Evolutionary conservation across 2,888 invertebrate genomes (phyloP).

Genomic region (Ophraella communa): DNA sequence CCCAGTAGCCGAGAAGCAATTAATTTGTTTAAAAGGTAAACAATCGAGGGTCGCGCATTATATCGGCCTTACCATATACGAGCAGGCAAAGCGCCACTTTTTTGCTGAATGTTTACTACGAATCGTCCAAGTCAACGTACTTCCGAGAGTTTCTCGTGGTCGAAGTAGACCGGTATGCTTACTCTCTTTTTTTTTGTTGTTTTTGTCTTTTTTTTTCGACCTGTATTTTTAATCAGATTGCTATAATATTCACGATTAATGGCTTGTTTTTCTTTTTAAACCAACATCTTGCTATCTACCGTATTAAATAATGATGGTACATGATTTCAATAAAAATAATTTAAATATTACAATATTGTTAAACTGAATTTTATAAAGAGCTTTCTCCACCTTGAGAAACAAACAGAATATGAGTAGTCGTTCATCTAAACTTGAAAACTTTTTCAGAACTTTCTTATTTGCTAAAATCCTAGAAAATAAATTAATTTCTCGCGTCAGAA

Average conservation of each 20-base stretch:
- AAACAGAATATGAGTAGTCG: too few relatives aligned
- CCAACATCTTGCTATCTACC: neutral
- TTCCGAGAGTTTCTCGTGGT: slow-evolving; percentile 37
- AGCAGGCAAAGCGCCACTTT: slow-evolving; percentile 24
- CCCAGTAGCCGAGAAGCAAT: slow-evolving; percentile 25
- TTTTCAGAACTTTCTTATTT: too few relatives aligned
- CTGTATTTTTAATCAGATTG: neutral
- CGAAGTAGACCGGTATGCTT: slow-evolving; percentile 10
- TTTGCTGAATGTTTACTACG: slow-evolving; percentile 41
- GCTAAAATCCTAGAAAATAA: too few relatives aligned
- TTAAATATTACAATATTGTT: too few relatives aligned
- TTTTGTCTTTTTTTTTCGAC: slow-evolving; percentile 4
- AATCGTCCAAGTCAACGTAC: slow-evolving; percentile 41
- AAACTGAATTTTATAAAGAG: too few relatives aligned
- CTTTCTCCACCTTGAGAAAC: too few relatives aligned
- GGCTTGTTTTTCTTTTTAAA: neutral
- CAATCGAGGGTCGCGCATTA: slow-evolving; percentile 17
- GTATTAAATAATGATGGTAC: neutral
- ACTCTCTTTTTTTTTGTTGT: slow-evolving; percentile 8
- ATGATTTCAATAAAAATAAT: too few relatives aligned
- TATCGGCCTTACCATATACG: slow-evolving; percentile 6
- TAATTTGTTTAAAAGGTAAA: slow-evolving; percentile 24
- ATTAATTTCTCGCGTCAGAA: too few relatives aligned
- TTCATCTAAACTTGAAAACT: too few relatives aligned
- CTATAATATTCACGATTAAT: neutral